Percentiles rank a stretch among this genome's conserved stretches.
These are phyloP conservation scores for Drosophila arawakana DNA, from an alignment of 1,140 invertebrate species.

Conservation along the genomic window DNA sequence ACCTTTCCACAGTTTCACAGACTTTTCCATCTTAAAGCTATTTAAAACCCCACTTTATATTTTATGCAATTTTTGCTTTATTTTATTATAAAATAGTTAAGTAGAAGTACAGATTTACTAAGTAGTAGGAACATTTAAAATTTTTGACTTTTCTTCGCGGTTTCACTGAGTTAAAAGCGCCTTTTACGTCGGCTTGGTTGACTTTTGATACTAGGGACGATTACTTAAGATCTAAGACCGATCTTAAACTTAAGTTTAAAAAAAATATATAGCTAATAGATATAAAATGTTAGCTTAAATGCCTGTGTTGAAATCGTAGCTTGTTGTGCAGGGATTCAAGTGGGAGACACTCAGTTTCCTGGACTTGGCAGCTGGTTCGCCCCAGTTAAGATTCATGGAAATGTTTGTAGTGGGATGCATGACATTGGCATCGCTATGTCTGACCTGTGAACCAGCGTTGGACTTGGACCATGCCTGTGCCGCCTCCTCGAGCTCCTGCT, in stretches of 20 bases:
- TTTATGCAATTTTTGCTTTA: constrained; percentile 23
- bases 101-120: constrained; percentile 4
- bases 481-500: constrained; percentile 73
- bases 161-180: constrained; percentile 65
- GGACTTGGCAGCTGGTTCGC: constrained; percentile 67
- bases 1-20: too few species aligned
- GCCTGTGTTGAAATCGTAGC: constrained; percentile 57
- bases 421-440: constrained; percentile 19
- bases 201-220: constrained; percentile 44
- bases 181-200: constrained; percentile 62
- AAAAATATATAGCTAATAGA: neutral
- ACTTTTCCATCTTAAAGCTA: too few species aligned
- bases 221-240: constrained; percentile 26
- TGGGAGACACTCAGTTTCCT: constrained; percentile 61
- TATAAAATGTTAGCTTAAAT: neutral
- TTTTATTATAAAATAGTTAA: neutral
- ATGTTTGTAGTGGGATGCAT: constrained; percentile 55
- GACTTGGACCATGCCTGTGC: constrained; percentile 76
- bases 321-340: constrained; percentile 57
- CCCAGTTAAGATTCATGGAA: constrained; percentile 73
- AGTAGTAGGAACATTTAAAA: constrained; percentile 20
- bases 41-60: neutral
- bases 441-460: constrained; percentile 41
- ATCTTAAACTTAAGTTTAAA: constrained; percentile 8
- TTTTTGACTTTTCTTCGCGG: constrained; percentile 11